phyloP scores from a whole-genome alignment of 2,888 invertebrate species.

The Drosophila mayaguana region DNA sequence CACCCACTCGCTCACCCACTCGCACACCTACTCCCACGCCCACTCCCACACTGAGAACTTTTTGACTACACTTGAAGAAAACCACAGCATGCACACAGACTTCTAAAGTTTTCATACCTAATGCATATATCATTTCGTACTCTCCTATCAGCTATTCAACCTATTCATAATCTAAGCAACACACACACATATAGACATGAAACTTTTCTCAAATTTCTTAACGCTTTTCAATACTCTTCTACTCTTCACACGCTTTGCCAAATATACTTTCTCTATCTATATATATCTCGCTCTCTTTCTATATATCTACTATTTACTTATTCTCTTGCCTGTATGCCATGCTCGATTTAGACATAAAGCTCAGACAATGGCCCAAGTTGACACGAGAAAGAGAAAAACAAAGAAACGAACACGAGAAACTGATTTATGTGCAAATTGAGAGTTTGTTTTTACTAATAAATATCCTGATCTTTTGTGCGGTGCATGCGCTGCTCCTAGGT shows the following conservation, averaged over 20 bases:
- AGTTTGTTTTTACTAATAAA: constrained; percentile 29
- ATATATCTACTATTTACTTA: constrained; percentile 27
- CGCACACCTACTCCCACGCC: neutral
- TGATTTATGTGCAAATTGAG: neutral
- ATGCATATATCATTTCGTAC: constrained; percentile 29
- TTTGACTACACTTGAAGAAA: constrained; percentile 50
- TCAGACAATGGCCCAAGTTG: constrained; percentile 52
- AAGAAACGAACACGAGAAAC: constrained; percentile 6
- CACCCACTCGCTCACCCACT: constrained; percentile 1
- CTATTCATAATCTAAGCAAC: constrained; percentile 34
- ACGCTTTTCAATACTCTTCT: constrained; percentile 37
- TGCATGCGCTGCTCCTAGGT: constrained; percentile 86
- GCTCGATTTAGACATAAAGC: constrained; percentile 50
- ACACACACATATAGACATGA: constrained; percentile 2
- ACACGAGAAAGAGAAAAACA: constrained; percentile 27
- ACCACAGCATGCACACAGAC: constrained; percentile 48
- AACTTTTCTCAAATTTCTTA: constrained; percentile 48
- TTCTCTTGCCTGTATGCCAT: constrained; percentile 55
- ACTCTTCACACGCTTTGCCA: constrained; percentile 33
- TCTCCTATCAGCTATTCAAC: constrained; percentile 25
- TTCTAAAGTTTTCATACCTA: constrained; percentile 21
- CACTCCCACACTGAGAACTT: constrained; percentile 27
- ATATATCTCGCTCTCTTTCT: constrained; percentile 15
- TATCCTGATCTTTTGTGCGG: constrained; percentile 5
- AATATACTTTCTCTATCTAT: constrained; percentile 14